These are phyloP conservation scores for Bemisia tabaci DNA, from an alignment of 1,140 invertebrate species.

Conservation along the genomic window DNA sequence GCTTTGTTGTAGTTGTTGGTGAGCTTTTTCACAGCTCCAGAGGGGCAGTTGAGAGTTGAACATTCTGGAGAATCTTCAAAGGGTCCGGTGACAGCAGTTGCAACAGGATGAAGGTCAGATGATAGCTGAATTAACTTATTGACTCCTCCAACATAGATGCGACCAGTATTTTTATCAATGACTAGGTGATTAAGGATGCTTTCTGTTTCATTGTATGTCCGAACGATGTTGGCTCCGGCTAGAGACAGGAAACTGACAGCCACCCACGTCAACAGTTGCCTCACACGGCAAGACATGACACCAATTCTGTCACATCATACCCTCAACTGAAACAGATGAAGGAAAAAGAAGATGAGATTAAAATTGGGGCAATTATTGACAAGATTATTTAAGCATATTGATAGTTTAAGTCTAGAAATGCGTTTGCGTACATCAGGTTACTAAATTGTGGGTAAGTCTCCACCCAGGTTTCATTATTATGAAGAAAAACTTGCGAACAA, in stretches of 20 bases:
- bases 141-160: slow-evolving; percentile 85
- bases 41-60: slow-evolving; percentile 68
- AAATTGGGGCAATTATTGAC: too few species aligned
- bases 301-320: neutral
- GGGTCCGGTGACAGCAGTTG: slow-evolving; percentile 74
- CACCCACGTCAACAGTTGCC: neutral
- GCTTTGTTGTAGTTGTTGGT: slow-evolving; percentile 94
- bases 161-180: slow-evolving; percentile 80
- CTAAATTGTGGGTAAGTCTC: too few species aligned
- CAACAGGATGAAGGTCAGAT: slow-evolving; percentile 62
- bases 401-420: too few species aligned
- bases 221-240: neutral
- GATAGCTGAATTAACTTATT: slow-evolving; percentile 88
- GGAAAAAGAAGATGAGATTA: too few species aligned
- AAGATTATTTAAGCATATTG: too few species aligned
- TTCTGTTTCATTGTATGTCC: neutral
- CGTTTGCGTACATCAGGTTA: too few species aligned
- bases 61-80: slow-evolving; percentile 78
- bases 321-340: neutral
- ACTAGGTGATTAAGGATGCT: slow-evolving; percentile 65
- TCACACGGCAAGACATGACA: neutral
- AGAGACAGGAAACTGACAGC: neutral
- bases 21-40: slow-evolving; percentile 47
- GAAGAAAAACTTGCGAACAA: too few species aligned
- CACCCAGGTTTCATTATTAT: too few species aligned